These are phyloP conservation scores for Chymomyza caudatula DNA, from an alignment of 2,888 invertebrate species.

Conservation along the genomic window DNA sequence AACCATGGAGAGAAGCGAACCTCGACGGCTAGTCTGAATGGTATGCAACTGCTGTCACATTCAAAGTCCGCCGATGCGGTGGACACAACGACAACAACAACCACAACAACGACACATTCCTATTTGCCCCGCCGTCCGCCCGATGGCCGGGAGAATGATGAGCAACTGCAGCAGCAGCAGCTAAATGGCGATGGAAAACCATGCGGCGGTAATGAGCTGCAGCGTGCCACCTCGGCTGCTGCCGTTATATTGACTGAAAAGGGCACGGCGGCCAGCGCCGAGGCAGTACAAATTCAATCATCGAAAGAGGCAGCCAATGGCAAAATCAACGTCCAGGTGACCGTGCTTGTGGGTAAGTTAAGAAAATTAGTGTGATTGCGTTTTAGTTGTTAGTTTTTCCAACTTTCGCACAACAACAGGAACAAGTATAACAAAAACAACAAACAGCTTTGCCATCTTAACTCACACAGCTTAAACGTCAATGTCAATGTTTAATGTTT, in stretches of 20 bases:
- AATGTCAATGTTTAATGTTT: slow-evolving; percentile 66
- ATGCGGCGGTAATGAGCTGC: slow-evolving; percentile 47
- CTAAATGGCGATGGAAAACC: slow-evolving; percentile 77
- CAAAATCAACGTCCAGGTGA: slow-evolving; percentile 92
- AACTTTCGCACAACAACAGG: not conserved
- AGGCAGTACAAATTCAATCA: slow-evolving; percentile 76
- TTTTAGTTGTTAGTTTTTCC: not conserved
- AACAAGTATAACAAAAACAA: slow-evolving; percentile 5
- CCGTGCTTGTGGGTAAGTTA: slow-evolving; percentile 85
- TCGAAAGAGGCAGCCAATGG: slow-evolving; percentile 84
- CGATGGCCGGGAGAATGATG: slow-evolving; percentile 90
- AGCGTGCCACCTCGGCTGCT: slow-evolving; percentile 78
- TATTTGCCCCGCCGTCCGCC: slow-evolving; percentile 81
- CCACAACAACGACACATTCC: slow-evolving; percentile 66
- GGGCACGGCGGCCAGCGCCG: slow-evolving; percentile 65
- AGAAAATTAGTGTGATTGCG: slow-evolving; percentile 1
- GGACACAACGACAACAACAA: slow-evolving; percentile 71
- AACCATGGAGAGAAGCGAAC: slow-evolving; percentile 53
- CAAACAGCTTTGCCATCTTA: slow-evolving; percentile 21
- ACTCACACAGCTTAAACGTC: slow-evolving; percentile 55
- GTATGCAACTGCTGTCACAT: slow-evolving; percentile 56
- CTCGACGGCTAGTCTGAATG: slow-evolving; percentile 63
- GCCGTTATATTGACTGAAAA: slow-evolving; percentile 80
- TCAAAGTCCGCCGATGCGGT: slow-evolving; percentile 70
- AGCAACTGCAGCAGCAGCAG: slow-evolving; percentile 58